Conservation (phyloP, 1,140 invertebrate genomes). For the Chironomus tepperi region DNA sequence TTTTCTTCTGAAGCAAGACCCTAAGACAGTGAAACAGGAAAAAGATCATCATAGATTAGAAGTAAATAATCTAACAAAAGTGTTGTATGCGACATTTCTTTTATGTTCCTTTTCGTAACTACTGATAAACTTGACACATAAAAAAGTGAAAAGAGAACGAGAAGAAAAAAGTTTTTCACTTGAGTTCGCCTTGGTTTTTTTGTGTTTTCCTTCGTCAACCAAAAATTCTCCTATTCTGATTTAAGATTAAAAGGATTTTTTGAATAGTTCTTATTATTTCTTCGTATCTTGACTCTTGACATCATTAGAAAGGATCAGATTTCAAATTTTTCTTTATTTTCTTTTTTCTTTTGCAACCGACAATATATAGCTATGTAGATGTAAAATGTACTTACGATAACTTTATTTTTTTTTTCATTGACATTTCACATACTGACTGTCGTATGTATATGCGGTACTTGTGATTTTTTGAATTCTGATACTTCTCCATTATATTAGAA, state of each 20-base stretch:
- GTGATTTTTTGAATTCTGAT: not conserved
- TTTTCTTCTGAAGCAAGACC: too few relatives aligned
- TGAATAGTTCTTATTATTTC: not conserved
- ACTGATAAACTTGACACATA: slow-evolving; percentile 8
- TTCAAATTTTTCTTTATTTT: not conserved
- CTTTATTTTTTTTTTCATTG: not conserved
- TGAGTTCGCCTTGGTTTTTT: not conserved
- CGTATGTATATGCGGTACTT: not conserved
- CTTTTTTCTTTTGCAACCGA: not conserved
- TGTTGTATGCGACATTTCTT: not conserved
- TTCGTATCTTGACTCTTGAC: not conserved
- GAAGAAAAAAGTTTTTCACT: too few relatives aligned
- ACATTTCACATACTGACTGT: too few relatives aligned
- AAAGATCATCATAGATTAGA: slow-evolving; percentile 7
- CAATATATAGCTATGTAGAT: not conserved
- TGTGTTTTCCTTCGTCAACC: not conserved
- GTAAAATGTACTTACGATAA: slow-evolving; percentile 8
- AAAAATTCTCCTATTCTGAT: not conserved
- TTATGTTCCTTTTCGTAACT: not conserved
- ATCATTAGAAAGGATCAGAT: not conserved
- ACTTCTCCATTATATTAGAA: not conserved
- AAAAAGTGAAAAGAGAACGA: slow-evolving; percentile 1
- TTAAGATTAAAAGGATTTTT: slow-evolving; percentile 4
- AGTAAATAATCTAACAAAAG: slow-evolving; percentile 4
- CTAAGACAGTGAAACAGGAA: not conserved